Evolutionary conservation across 2,888 invertebrate species (phyloP).

Genomic region (Eurytoma adleriae): DNA sequence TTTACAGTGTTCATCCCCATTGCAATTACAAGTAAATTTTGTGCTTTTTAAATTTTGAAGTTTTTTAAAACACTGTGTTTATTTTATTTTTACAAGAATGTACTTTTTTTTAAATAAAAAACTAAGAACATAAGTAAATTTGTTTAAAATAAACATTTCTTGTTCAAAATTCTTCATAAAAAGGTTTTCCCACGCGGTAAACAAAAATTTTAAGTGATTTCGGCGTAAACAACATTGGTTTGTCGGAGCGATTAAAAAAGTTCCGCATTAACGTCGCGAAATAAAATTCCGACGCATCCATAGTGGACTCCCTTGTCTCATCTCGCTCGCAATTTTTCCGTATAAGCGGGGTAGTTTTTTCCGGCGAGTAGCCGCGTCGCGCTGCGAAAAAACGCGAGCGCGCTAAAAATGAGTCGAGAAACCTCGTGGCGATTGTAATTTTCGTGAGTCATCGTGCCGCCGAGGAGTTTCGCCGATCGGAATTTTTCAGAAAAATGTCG

Average conservation of each 20-base stretch:
- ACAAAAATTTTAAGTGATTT: not conserved
- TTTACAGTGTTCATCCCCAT: not conserved
- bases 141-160: not conserved
- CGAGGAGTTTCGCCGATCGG: slow-evolving; percentile 56
- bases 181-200: not conserved
- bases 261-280: slow-evolving; percentile 17
- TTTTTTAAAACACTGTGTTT: not conserved
- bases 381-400: slow-evolving; percentile 43
- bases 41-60: not conserved
- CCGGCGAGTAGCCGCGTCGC: slow-evolving; percentile 33
- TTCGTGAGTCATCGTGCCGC: not conserved
- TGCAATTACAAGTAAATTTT: not conserved
- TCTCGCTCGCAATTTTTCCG: slow-evolving; percentile 34
- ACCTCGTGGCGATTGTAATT: slow-evolving; percentile 56
- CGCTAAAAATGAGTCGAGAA: slow-evolving; percentile 65
- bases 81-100: not conserved
- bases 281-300: slow-evolving; percentile 51
- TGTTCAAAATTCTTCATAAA: slow-evolving; percentile 1
- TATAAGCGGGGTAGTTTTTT: slow-evolving; percentile 11
- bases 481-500: slow-evolving; percentile 71
- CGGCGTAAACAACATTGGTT: not conserved
- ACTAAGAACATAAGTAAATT: not conserved
- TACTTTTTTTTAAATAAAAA: slow-evolving; percentile 3
- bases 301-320: slow-evolving; percentile 38
- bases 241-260: too few relatives aligned